Base-by-base conservation (phyloP, 2,113 vertebrate species). In the Mormyrus lacerda region DNA sequence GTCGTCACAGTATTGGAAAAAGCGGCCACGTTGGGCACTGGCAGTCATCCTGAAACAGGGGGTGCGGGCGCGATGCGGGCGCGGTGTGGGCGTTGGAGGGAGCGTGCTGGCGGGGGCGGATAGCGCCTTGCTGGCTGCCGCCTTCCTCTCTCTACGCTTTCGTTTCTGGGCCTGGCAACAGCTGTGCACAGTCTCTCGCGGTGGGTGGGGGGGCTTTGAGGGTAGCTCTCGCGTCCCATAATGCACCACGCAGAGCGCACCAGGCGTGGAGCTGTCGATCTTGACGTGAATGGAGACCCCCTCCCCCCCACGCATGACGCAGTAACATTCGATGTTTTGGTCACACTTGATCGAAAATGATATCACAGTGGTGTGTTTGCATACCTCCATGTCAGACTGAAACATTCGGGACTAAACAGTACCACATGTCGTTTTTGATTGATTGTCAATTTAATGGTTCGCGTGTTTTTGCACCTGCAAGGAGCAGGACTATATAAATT, bases 1-100 rank as follows among this genome's bases (percentile, higher is more conserved):
- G 85, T 61, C 50, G 21, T 84, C 21, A 83, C 48, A n/a, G 39
- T 58, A 61, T 55, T 31, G 79, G 76, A 89, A 89, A 84, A 84
- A 53, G 39, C 10, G 21, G 58, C 21, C 21, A 24, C 39, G 3
- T 88, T 11, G 73, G 47, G 61, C 21, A 27, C 11, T 55, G 24
- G 47, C 44, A 27, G 87, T 88, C 61, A 88, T 55, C 39, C 42
- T 27, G 58, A 31, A 47, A 45, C 3, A 13, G 86, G 7, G n/a
- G 44, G 31, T 17, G 44, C 1, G 24, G 88, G 7, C 3, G 9
- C 15, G 44, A 21, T 17, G 44, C 1, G 24, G 88, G 7, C 3
- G 9, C 15, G 13, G 88, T 2, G 27, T 87, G 50, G 50, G 50
- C 24, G 85, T 53, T 2, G 85, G 48, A 87, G 27, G 85, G 85